phyloP scores from a whole-genome alignment of 2,888 invertebrate genomes.

The Drosophila barbarae region DNA sequence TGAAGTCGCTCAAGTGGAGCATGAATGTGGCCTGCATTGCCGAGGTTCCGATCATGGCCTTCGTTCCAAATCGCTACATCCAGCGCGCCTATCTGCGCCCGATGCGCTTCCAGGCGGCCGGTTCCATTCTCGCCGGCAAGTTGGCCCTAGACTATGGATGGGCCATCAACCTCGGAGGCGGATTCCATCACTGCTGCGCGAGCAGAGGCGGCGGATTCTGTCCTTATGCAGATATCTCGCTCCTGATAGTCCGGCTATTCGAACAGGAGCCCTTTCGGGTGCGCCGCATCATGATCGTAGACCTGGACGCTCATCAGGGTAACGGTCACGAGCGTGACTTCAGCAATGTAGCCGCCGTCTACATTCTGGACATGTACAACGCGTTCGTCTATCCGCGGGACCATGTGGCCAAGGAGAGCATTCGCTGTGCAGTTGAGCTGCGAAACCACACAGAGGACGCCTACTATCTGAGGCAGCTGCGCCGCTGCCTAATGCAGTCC shows the following conservation, averaged over 20 bases:
- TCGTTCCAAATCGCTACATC: slow-evolving; percentile 88
- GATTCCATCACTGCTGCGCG: slow-evolving; percentile 93
- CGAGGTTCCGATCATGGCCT: slow-evolving; percentile 87
- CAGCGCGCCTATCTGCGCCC: slow-evolving; percentile 88
- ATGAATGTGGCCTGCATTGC: slow-evolving; percentile 88
- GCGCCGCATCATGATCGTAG: slow-evolving; percentile 90
- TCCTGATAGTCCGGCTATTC: slow-evolving; percentile 86
- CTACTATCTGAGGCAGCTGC: slow-evolving; percentile 85
- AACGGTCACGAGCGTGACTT: slow-evolving; percentile 94
- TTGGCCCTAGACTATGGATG: slow-evolving; percentile 90
- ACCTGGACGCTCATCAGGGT: slow-evolving; percentile 96
- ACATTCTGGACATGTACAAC: slow-evolving; percentile 93
- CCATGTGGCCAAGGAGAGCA: slow-evolving; percentile 85
- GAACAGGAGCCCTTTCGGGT: slow-evolving; percentile 80
- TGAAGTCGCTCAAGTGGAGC: slow-evolving; percentile 87
- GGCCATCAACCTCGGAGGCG: slow-evolving; percentile 93
- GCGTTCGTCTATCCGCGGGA: slow-evolving; percentile 90
- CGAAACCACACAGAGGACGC: slow-evolving; percentile 83
- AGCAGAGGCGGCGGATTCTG: slow-evolving; percentile 92
- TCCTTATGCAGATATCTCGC: slow-evolving; percentile 92
- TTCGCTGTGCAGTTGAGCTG: slow-evolving; percentile 86
- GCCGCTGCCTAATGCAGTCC: slow-evolving; percentile 85
- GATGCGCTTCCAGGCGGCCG: slow-evolving; percentile 89
- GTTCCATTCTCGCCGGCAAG: slow-evolving; percentile 90
- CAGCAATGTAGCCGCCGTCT: slow-evolving; percentile 85